phyloP scores from a whole-genome alignment of 2,797 vertebrate species.

The Pristis pectinata region DNA sequence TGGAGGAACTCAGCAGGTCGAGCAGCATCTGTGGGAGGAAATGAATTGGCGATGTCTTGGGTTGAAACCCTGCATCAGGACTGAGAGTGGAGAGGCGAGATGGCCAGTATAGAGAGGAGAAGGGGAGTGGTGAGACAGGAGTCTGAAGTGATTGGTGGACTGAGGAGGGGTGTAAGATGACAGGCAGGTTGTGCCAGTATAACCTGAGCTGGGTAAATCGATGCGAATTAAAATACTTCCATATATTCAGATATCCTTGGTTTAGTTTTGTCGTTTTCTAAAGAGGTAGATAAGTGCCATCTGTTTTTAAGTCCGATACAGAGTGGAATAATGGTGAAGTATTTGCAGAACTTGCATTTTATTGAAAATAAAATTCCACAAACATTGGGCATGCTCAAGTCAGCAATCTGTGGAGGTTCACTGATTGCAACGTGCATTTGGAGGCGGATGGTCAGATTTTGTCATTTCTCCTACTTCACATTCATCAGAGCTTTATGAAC shows the following conservation, averaged over 20 bases:
- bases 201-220: neutral
- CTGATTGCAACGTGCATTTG: neutral
- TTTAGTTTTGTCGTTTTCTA: neutral
- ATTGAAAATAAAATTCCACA: neutral
- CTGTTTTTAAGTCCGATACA: neutral
- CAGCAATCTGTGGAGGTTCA: neutral
- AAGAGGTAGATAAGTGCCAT: conserved; percentile 3
- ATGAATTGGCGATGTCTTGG: too few species aligned
- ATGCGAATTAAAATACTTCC: neutral
- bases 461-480: neutral
- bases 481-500: neutral
- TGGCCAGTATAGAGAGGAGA: too few species aligned
- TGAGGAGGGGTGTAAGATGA: too few species aligned
- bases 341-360: neutral
- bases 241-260: neutral
- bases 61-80: too few species aligned
- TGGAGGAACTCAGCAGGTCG: neutral
- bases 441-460: neutral
- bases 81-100: too few species aligned
- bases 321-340: neutral
- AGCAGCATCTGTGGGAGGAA: neutral
- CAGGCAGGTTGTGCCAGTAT: too few species aligned
- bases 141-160: too few species aligned
- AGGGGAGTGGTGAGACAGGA: too few species aligned
- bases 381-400: neutral